Conservation (phyloP, 2,797 vertebrate genomes). For the Melanotaenia boesemani region DNA sequence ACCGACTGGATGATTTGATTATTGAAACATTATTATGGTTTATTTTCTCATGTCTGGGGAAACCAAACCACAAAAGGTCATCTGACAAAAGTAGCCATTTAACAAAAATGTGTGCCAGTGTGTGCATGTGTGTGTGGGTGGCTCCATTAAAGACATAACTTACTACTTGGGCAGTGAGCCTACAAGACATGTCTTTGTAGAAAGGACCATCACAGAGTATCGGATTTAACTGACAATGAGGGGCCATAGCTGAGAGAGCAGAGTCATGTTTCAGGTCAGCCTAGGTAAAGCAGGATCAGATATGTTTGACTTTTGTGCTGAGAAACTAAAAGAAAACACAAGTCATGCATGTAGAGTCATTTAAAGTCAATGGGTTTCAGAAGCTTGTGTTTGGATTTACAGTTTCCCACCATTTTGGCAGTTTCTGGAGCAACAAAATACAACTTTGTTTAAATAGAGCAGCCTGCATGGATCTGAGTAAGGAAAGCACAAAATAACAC, state of each 20-base stretch:
- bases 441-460: too few relatives aligned
- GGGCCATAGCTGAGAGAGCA: slow-evolving; percentile 1
- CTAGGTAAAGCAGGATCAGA: neutral
- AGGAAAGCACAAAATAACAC: neutral
- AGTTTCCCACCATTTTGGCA: too few relatives aligned
- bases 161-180: slow-evolving; percentile 26
- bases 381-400: neutral
- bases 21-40: too few relatives aligned
- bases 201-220: slow-evolving; percentile 1
- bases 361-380: neutral
- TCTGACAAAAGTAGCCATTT: neutral
- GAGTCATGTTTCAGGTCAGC: slow-evolving; percentile 35
- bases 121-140: neutral
- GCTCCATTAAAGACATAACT: slow-evolving; percentile 29
- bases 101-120: neutral
- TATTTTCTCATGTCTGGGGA: too few relatives aligned
- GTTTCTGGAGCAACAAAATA: neutral
- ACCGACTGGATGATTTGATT: neutral
- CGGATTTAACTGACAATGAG: slow-evolving; percentile 36
- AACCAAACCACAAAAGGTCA: neutral
- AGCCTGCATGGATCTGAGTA: neutral
- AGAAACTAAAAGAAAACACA: neutral
- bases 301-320: neutral
- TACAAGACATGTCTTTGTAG: slow-evolving; percentile 30
- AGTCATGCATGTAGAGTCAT: neutral